A percentile compares a stretch with the other conserved stretches of the same genome.
Evolutionary conservation across 2,888 invertebrate genomes (phyloP).

Genomic region (Hirtodrosophila confusa): DNA sequence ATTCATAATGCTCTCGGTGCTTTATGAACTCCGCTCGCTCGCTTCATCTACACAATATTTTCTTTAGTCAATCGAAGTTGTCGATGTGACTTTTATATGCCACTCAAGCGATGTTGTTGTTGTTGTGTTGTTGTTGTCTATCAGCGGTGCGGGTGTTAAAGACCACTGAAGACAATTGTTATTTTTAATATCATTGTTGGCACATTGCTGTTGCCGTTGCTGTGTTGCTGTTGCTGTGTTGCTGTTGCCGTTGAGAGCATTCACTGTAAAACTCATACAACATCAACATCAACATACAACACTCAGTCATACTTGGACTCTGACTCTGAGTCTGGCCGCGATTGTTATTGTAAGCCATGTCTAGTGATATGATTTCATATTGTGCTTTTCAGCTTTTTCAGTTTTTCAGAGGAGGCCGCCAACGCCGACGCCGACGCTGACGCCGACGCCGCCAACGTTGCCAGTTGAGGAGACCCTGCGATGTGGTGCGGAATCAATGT

Average conservation of each 20-base stretch:
- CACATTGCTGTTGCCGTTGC: constrained; percentile 50
- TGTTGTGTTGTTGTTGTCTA: constrained; percentile 64
- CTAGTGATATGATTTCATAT: constrained; percentile 81
- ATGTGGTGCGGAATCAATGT: constrained; percentile 6
- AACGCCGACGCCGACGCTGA: constrained; percentile 30
- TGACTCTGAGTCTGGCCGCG: constrained; percentile 44
- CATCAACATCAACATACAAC: constrained; percentile 56
- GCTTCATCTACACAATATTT: constrained; percentile 66
- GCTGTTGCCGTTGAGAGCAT: constrained; percentile 56
- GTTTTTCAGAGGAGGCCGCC: constrained; percentile 60
- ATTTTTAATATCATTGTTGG: constrained; percentile 77
- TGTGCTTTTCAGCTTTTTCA: constrained; percentile 63
- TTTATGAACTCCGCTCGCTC: constrained; percentile 54
- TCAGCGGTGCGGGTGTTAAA: constrained; percentile 80
- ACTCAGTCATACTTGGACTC: constrained; percentile 75
- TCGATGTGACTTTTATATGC: constrained; percentile 77
- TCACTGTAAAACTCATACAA: constrained; percentile 63
- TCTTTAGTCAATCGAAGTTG: constrained; percentile 79
- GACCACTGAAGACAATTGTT: constrained; percentile 80
- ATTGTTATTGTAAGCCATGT: constrained; percentile 80
- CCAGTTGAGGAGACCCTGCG: constrained; percentile 27
- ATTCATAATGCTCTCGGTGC: constrained; percentile 76
- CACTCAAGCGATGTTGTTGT: constrained; percentile 61
- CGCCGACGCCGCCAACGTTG: constrained; percentile 52
- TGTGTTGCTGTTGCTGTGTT: constrained; percentile 38